A percentile compares a stretch with the other conserved stretches of the same genome.
Evolutionary conservation across 2,113 vertebrate genomes (phyloP).

Genomic region (Perognathus longimembris): DNA sequence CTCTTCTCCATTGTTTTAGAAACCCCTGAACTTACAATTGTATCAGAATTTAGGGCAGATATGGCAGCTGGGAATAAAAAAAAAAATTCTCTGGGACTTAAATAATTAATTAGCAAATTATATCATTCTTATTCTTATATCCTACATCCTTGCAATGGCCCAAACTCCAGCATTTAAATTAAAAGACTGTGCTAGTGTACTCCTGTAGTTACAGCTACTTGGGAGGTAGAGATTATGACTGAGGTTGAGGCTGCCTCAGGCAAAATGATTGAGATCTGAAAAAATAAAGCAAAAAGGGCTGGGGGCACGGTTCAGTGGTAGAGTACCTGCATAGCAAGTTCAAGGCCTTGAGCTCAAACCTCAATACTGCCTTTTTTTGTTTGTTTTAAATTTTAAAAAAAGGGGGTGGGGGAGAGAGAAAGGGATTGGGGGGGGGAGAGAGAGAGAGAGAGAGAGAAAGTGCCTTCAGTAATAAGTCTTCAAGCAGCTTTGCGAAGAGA

Average conservation of each 20-base stretch:
- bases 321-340: no score
- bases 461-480: background rate
- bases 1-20: background rate
- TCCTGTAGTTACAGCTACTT: no score
- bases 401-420: no score
- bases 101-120: background rate
- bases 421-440: no score
- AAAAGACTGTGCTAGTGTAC: no score
- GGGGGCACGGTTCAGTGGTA: no score
- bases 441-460: no score
- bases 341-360: background rate
- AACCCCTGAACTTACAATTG: background rate
- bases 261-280: background rate
- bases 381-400: no score
- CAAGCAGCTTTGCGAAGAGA: background rate
- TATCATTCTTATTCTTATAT: background rate
- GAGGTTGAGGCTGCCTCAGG: no score
- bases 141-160: background rate
- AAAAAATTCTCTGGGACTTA: background rate
- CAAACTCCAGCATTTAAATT: constrained; percentile 29
- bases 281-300: background rate
- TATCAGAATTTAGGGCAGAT: background rate
- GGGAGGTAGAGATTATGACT: no score
- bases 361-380: no score
- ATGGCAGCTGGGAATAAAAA: no score